These are phyloP conservation scores for Sipha flava DNA, from an alignment of 1,140 invertebrate genomes.

Conservation along the genomic window DNA sequence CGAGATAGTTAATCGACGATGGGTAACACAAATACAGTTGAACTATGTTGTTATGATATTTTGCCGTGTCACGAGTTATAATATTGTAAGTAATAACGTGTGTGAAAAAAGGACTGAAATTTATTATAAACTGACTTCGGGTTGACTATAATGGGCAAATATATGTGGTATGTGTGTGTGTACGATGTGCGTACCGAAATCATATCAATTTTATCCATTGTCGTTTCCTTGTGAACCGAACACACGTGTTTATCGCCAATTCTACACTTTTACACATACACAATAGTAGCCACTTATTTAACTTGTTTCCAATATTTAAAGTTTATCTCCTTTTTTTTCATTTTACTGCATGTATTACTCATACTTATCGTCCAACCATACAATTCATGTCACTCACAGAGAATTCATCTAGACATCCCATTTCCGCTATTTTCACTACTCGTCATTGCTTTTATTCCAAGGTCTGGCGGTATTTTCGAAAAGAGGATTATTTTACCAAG, in stretches of 20 bases:
- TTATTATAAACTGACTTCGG: neutral
- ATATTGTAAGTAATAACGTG: no score
- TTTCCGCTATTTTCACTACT: neutral
- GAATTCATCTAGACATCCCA: neutral
- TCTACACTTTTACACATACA: neutral
- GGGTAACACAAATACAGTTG: no score
- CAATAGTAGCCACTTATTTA: neutral
- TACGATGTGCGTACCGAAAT: neutral
- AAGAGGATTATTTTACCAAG: neutral
- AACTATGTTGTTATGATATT: no score
- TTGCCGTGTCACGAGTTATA: no score
- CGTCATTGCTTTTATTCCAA: neutral
- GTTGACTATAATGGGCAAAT: neutral
- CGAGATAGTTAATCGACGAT: no score
- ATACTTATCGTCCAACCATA: neutral
- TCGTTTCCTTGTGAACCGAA: neutral
- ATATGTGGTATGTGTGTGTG: neutral
- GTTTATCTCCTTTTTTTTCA: neutral
- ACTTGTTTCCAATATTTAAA: neutral
- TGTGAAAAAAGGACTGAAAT: no score
- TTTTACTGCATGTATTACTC: neutral
- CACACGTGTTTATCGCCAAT: neutral
- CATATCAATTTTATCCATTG: neutral
- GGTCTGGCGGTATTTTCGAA: neutral
- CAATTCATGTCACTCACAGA: neutral